Percentiles rank a stretch among this genome's conserved stretches.
Evolutionary conservation across 2,888 invertebrate species (phyloP).

Genomic region (Mythimna albipuncta): DNA sequence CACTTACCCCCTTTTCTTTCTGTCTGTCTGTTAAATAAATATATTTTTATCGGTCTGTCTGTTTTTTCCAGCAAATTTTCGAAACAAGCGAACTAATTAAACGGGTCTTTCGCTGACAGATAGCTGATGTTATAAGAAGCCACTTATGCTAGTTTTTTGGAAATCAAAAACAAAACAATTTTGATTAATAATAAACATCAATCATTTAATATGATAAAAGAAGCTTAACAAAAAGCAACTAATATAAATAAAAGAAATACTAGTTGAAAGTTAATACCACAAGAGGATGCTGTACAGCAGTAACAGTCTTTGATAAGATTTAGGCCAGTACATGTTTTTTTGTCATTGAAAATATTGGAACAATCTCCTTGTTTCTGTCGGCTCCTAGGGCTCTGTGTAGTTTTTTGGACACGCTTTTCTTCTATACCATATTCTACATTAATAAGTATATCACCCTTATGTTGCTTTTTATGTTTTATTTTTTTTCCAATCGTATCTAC

Average conservation of each 20-base stretch:
- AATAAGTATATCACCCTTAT: conserved; percentile 9
- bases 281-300: conserved; percentile 62
- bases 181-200: not conserved
- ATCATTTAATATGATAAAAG: conserved; percentile 36
- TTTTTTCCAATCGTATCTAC: conserved; percentile 36
- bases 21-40: no score
- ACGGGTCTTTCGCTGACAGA: no score
- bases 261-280: not conserved
- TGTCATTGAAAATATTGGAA: conserved; percentile 57
- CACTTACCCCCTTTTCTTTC: no score
- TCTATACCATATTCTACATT: conserved; percentile 44
- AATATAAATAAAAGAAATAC: conserved; percentile 18
- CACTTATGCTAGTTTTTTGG: not conserved
- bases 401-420: conserved; percentile 36
- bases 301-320: conserved; percentile 65
- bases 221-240: conserved; percentile 18
- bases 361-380: conserved; percentile 38
- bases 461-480: conserved; percentile 24
- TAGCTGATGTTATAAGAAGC: no score
- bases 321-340: conserved; percentile 51
- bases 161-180: not conserved
- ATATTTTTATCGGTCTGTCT: no score
- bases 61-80: no score
- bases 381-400: conserved; percentile 36
- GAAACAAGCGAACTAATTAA: no score